These are phyloP conservation scores for silkworm (Bombyx mori) DNA, from an alignment of 1,140 invertebrate species.

Conservation along the genomic window ASM3026992v2 NC_085125.1:9630001-9630500, in stretches of 20 bases:
- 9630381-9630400: constrained; percentile 14
- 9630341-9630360: constrained; percentile 22
- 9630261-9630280: too few relatives aligned
- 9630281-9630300: neutral
- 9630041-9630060: neutral
- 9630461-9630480: constrained; percentile 1
- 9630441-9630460: neutral
- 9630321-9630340: constrained; percentile 6
- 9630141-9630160: neutral
- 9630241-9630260: too few relatives aligned
- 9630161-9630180: too few relatives aligned
- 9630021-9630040: neutral
- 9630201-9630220: neutral
- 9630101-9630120: neutral
- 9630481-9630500: too few relatives aligned
- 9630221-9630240: too few relatives aligned
- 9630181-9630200: neutral
- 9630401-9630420: constrained; percentile 14
- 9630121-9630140: neutral
- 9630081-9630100: neutral
- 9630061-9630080: too few relatives aligned
- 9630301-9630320: constrained; percentile 6
- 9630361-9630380: constrained; percentile 31
- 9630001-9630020: too few relatives aligned
- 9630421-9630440: constrained; percentile 3